Evolutionary conservation across 2,113 vertebrate species (phyloP).

Genomic region (Apteryx owenii): DNA sequence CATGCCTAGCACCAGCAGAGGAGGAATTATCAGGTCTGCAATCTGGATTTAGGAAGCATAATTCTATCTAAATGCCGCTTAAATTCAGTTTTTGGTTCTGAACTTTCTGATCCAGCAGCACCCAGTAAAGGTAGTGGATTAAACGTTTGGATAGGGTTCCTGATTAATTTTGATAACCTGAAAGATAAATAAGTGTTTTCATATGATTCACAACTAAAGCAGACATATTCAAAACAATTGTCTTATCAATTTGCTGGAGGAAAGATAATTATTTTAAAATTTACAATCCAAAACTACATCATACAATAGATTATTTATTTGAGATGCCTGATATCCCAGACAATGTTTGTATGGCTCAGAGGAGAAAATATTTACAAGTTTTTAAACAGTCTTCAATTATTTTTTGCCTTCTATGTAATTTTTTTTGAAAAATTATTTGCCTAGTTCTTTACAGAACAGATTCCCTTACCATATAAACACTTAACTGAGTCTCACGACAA

Average conservation of each 20-base stretch:
- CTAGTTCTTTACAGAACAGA: background rate
- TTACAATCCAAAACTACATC: background rate
- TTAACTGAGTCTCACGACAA: background rate
- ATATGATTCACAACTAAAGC: background rate
- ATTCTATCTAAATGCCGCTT: background rate
- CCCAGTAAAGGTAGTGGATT: background rate
- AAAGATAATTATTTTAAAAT: background rate
- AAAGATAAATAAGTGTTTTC: background rate
- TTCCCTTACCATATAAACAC: background rate
- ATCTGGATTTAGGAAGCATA: background rate
- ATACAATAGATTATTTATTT: background rate
- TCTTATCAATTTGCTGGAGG: background rate
- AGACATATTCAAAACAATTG: background rate
- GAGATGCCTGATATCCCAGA: background rate
- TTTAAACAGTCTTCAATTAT: background rate
- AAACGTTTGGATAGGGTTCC: background rate
- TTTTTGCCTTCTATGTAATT: background rate
- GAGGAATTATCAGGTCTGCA: background rate
- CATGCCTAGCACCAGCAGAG: background rate
- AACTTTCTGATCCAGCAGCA: background rate
- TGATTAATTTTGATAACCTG: background rate
- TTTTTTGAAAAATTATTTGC: background rate
- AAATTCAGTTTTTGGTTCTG: background rate
- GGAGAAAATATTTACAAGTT: background rate
- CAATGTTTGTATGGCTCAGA: background rate